phyloP scores from a whole-genome alignment of 2,888 invertebrate species.

The Acrocyrtus sp. region DNA sequence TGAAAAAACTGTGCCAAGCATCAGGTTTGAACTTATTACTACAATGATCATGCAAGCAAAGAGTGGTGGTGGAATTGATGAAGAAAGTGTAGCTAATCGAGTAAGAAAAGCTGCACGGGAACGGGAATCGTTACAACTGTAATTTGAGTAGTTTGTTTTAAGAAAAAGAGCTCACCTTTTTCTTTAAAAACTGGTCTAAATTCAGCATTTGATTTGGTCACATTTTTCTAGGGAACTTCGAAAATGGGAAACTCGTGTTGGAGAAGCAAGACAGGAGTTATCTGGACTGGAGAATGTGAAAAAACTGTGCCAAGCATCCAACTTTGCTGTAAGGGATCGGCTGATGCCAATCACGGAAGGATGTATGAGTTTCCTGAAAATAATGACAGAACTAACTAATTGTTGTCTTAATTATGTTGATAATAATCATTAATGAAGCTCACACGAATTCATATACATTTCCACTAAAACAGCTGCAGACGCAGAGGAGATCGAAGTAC shows the following conservation, averaged over 20 bases:
- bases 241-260: slow-evolving; percentile 42
- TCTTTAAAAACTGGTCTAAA: neutral
- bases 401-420: too few relatives aligned
- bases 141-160: neutral
- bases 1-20: slow-evolving; percentile 2
- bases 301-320: slow-evolving; percentile 35
- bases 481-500: slow-evolving; percentile 11
- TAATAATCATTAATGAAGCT: too few relatives aligned
- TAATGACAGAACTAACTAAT: too few relatives aligned
- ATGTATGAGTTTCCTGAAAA: slow-evolving; percentile 39
- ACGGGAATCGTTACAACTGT: slow-evolving; percentile 45
- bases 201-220: neutral
- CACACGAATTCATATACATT: too few relatives aligned
- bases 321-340: slow-evolving; percentile 36
- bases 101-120: slow-evolving; percentile 44
- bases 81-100: slow-evolving; percentile 34
- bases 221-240: slow-evolving; percentile 30
- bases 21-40: slow-evolving; percentile 34
- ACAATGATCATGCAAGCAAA: slow-evolving; percentile 39
- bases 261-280: slow-evolving; percentile 39
- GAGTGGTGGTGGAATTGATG: slow-evolving; percentile 24
- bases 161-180: neutral
- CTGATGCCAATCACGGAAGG: slow-evolving; percentile 40
- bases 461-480: slow-evolving; percentile 20
- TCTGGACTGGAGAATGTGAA: slow-evolving; percentile 42